Conservation (phyloP, 2,888 invertebrate genomes). For the Drosophila tanythrix region DNA sequence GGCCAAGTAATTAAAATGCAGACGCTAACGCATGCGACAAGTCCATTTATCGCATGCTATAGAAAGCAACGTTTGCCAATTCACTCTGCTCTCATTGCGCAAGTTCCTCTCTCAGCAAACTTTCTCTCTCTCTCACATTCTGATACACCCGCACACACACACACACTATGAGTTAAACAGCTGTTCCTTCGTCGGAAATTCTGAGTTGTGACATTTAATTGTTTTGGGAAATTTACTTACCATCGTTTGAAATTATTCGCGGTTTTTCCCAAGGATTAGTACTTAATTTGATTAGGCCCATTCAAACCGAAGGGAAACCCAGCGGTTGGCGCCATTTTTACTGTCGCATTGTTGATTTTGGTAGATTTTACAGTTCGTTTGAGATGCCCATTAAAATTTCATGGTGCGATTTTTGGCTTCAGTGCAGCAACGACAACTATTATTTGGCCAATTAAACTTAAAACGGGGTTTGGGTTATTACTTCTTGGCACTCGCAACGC, state of each 20-base stretch:
- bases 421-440: conserved; percentile 53
- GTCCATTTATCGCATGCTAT: conserved; percentile 50
- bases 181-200: conserved; percentile 47
- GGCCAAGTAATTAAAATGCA: conserved; percentile 42
- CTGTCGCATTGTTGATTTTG: conserved; percentile 53
- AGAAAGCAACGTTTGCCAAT: conserved; percentile 4
- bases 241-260: conserved; percentile 81
- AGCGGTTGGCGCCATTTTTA: conserved; percentile 48
- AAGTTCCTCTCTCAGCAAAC: conserved; percentile 6
- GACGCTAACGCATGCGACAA: conserved; percentile 54
- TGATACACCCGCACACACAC: too few relatives aligned
- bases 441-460: conserved; percentile 58
- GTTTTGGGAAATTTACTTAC: conserved; percentile 81
- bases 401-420: conserved; percentile 38
- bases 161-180: conserved; percentile 18
- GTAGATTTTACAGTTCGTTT: conserved; percentile 68
- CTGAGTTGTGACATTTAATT: conserved; percentile 64
- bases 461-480: conserved; percentile 3
- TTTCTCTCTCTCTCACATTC: background rate
- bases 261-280: conserved; percentile 80
- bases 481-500: background rate
- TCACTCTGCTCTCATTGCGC: conserved; percentile 33
- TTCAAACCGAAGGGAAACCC: conserved; percentile 34
- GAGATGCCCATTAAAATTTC: conserved; percentile 58
- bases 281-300: conserved; percentile 79